These are phyloP conservation scores for Atta colombica DNA, from an alignment of 1,140 invertebrate species.

Conservation along the genomic window DNA sequence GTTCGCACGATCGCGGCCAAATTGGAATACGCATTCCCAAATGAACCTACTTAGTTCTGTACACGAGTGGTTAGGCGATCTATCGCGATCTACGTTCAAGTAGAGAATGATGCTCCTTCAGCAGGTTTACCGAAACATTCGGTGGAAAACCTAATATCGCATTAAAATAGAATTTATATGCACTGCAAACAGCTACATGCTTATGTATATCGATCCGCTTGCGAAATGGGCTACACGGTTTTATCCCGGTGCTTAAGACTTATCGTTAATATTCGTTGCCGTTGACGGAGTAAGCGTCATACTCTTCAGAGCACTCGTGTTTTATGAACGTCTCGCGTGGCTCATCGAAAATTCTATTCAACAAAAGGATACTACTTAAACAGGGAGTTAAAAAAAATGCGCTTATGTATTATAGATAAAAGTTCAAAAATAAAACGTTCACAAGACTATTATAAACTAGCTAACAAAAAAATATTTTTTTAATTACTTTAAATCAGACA, in stretches of 20 bases:
- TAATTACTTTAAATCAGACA: no score
- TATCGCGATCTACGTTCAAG: conserved; percentile 1
- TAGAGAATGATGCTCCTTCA: background rate
- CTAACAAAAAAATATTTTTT: no score
- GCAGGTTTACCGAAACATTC: background rate
- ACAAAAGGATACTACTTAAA: background rate
- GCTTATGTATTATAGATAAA: conserved; percentile 30
- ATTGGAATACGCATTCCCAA: conserved; percentile 69
- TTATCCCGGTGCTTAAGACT: conserved; percentile 41
- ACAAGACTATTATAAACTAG: background rate
- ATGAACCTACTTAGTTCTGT: conserved; percentile 20
- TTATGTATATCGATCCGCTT: conserved; percentile 25
- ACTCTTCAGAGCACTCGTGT: conserved; percentile 4
- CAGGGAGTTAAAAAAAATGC: background rate
- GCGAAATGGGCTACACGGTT: background rate
- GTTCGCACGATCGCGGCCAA: conserved; percentile 63
- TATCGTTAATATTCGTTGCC: conserved; percentile 54
- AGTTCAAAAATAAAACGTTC: background rate
- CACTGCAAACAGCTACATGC: background rate
- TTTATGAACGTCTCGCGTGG: conserved; percentile 42
- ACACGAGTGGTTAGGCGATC: background rate
- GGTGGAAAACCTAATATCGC: conserved; percentile 21
- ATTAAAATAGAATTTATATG: conserved; percentile 44
- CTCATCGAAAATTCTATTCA: conserved; percentile 53
- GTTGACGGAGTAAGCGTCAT: conserved; percentile 27